Base-by-base conservation (phyloP, 2,113 vertebrate species). In the Alaudala cheleensis region DNA sequence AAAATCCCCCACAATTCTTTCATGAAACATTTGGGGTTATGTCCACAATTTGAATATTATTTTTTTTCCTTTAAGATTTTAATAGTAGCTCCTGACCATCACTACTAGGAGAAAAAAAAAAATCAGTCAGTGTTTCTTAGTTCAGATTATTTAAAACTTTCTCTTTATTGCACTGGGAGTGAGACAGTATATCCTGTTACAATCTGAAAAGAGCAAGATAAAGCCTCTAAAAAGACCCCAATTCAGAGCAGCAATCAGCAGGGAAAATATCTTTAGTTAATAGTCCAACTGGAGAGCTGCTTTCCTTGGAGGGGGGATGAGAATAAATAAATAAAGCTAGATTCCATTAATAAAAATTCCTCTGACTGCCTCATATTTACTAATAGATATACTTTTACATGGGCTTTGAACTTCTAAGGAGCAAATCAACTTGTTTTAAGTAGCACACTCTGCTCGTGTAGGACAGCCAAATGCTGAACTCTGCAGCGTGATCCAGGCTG, bases 331-430 rank as follows among this genome's bases (percentile, higher is more conserved):
- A 74, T 79, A 96, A 87, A 92, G 53, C 61, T 86, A 86, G 28
- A 85, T 94, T 83, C 76, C 88, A 78, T 60, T 70, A 96, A 95
- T 86, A 95, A 97, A 95, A 92, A 95, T 86, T 88, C 89, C 86
- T 88, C 62, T 87, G 50, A 74, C 54, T 83, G 88, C 88, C 45
- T 93, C 58, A 26, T 85, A 81, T 97, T 95, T 97, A 85, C 92
- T 96, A 94, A 96, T n/a, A 92, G 80, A 89, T 76, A 61, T 28
- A 88, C 47, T 82, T 86, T 79, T 94, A 95, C 89, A 86, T 50
- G 39, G 69, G 80, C 94, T 87, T 92, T 93, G 96, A 95, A 86
- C 56, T 91, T 82, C 78, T 51, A 89, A 91, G 71, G 88, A 82
- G 93, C 42, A 66, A 80, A 95, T 92, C 88, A 70, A 62, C 84